phyloP scores from a whole-genome alignment of 2,888 invertebrate genomes.

The Amphipyra tragopoginis region DNA sequence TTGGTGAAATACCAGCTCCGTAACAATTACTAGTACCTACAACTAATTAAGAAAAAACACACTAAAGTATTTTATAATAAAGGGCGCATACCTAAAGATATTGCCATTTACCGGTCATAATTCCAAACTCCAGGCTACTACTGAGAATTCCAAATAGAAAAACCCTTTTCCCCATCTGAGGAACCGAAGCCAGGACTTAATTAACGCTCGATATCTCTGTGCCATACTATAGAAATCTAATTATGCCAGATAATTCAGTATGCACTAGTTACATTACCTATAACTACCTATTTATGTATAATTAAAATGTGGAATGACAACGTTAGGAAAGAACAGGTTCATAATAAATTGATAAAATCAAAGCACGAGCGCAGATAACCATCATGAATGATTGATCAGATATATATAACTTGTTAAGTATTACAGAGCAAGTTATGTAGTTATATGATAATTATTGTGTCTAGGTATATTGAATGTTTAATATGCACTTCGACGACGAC shows the following conservation, averaged over 20 bases:
- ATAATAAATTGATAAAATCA: constrained; percentile 49
- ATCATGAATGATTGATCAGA: constrained; percentile 50
- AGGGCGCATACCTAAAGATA: too few species aligned
- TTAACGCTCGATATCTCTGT: constrained; percentile 8
- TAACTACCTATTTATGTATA: constrained; percentile 18
- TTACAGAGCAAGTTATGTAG: constrained; percentile 20
- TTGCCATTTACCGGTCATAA: too few species aligned
- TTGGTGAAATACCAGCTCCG: too few species aligned
- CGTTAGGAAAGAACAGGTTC: constrained; percentile 42
- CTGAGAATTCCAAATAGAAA: too few species aligned
- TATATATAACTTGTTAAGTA: constrained; percentile 28
- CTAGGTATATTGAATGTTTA: constrained; percentile 9
- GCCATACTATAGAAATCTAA: neutral
- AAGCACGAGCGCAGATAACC: constrained; percentile 33
- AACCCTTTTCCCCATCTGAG: too few species aligned
- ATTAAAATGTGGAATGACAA: constrained; percentile 44
- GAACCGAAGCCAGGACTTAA: too few species aligned
- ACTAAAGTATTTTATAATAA: too few species aligned
- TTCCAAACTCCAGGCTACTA: too few species aligned
- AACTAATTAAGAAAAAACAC: too few species aligned
- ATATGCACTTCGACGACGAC: constrained; percentile 5
- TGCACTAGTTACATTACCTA: constrained; percentile 28
- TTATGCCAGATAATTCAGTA: constrained; percentile 28
- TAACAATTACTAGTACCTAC: too few species aligned
- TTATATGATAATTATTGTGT: constrained; percentile 39